Percentiles rank a stretch among this genome's conserved stretches.
Conservation (phyloP, 1,140 invertebrate genomes). For the Lordiphosa clarofinis region DNA sequence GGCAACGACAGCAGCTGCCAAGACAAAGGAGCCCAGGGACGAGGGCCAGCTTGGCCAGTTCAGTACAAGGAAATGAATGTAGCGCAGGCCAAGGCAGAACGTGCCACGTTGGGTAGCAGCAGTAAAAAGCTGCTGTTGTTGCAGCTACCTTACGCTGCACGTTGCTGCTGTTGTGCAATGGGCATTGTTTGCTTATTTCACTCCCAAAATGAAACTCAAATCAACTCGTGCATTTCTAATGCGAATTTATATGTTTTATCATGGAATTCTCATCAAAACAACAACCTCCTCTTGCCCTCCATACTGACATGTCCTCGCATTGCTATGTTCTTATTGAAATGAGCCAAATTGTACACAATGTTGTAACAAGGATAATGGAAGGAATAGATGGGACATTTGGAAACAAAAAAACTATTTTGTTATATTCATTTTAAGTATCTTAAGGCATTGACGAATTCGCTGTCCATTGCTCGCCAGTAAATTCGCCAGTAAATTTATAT, state of each 20-base stretch:
- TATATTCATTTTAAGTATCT: background rate
- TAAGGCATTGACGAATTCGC: background rate
- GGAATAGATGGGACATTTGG: too few species aligned
- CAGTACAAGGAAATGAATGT: constrained; percentile 68
- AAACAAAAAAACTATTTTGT: too few species aligned
- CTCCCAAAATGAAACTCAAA: constrained; percentile 74
- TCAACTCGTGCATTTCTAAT: constrained; percentile 79
- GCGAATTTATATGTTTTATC: constrained; percentile 60
- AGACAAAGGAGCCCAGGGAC: constrained; percentile 29
- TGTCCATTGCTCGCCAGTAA: too few species aligned
- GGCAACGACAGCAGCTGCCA: constrained; percentile 8
- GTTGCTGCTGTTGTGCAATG: constrained; percentile 29
- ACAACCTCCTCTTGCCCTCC: constrained; percentile 31
- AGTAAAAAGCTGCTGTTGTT: constrained; percentile 12
- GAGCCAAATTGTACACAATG: constrained; percentile 69
- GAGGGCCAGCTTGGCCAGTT: constrained; percentile 5
- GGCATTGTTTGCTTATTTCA: constrained; percentile 68
- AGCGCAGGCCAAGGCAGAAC: constrained; percentile 51
- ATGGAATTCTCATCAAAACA: constrained; percentile 36
- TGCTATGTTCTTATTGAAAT: constrained; percentile 61
- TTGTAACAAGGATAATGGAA: constrained; percentile 16
- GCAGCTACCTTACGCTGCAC: background rate
- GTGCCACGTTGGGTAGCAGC: constrained; percentile 29
- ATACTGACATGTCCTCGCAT: constrained; percentile 17
- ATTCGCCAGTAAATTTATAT: too few species aligned